A percentile compares a stretch with the other conserved stretches of the same genome.
phyloP scores from a whole-genome alignment of 23 tunicate genomes.

The Diplosoma virens region DNA sequence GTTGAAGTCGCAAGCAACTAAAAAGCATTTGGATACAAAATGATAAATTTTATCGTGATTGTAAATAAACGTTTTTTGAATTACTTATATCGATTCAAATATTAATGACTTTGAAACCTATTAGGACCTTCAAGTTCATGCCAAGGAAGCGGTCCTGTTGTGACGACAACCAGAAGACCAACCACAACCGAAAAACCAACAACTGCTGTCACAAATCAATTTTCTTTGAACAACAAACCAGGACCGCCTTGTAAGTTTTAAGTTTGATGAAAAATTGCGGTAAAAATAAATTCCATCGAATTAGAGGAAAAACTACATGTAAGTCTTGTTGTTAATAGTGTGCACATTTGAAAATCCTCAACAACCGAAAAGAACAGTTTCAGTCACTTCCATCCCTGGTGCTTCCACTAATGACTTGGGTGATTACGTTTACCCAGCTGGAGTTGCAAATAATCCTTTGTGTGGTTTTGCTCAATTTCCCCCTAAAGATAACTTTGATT shows the following conservation, averaged over 20 bases:
- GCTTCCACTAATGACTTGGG: constrained; percentile 39
- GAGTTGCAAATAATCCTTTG: constrained; percentile 1
- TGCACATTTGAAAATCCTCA: constrained; percentile 58
- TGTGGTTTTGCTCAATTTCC: constrained; percentile 70
- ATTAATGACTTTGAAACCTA: too few species aligned
- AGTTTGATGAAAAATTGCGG: too few species aligned
- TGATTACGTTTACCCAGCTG: neutral
- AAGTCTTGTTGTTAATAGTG: constrained; percentile 62
- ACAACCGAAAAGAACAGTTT: neutral
- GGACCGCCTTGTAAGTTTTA: constrained; percentile 74
- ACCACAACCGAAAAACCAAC: constrained; percentile 18
- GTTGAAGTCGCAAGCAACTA: too few species aligned
- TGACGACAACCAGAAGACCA: neutral
- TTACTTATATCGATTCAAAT: too few species aligned
- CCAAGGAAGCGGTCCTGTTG: neutral
- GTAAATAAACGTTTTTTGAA: too few species aligned
- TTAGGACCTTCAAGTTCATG: constrained; percentile 15
- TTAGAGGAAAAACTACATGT: too few species aligned
- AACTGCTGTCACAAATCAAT: constrained; percentile 6
- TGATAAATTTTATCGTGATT: too few species aligned
- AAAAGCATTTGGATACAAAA: too few species aligned
- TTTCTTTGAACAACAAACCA: neutral
- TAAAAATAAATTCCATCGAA: too few species aligned
- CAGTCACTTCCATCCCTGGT: constrained; percentile 4
- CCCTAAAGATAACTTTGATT: constrained; percentile 58